Evolutionary conservation across 2,888 invertebrate species (phyloP), one percentile per base, ranked within the genome.

Genomic region (Drosophila pseudotakahashii): DNA sequence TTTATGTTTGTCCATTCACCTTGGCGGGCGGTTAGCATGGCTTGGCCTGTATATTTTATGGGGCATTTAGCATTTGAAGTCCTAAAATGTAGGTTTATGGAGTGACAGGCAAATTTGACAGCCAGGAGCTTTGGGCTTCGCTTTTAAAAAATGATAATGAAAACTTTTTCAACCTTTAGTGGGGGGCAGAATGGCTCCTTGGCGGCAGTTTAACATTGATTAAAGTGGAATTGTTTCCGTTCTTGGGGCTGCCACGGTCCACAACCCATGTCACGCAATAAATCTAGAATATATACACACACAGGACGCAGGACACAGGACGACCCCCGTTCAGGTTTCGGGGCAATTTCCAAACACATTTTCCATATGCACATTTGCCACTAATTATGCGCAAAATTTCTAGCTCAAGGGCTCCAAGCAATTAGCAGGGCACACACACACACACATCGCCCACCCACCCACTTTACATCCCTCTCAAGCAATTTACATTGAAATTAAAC

Each of bases 311-410:
- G 13, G 11, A 36, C 19, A 44, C 45, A n/a, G 45, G 30, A 30
- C n/a, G 30, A 30, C 30, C 30, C 26, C 30, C 9, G 45, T 47
- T 32, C 42, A 41, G 62, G 60, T 61, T 62, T 61, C 50, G 34
- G 60, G 71, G 70, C 72, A 61, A 70, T 61, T 71, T 61, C 44
- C 44, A 59, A 66, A 73, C 67, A 64, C 70, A 72, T 78, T 81
- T 83, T 64, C 84, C 87, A 84, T 87, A 81, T 84, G 81, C 85
- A 84, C 67, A 84, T 83, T 87, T 78, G 85, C 84, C 82, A 77
- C 82, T 87, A 83, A 83, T 83, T 87, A 83, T 84, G 82, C 82
- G 81, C 87, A 87, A 87, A 87, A 83, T 87, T 87, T 87, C 79
- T 84, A 81, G 84, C 82, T 83, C 87, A 81, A 87, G 87, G 82